These are phyloP conservation scores for Callocephalon fimbriatum DNA, from an alignment of 2,113 vertebrate genomes.

Conservation along the genomic window DNA sequence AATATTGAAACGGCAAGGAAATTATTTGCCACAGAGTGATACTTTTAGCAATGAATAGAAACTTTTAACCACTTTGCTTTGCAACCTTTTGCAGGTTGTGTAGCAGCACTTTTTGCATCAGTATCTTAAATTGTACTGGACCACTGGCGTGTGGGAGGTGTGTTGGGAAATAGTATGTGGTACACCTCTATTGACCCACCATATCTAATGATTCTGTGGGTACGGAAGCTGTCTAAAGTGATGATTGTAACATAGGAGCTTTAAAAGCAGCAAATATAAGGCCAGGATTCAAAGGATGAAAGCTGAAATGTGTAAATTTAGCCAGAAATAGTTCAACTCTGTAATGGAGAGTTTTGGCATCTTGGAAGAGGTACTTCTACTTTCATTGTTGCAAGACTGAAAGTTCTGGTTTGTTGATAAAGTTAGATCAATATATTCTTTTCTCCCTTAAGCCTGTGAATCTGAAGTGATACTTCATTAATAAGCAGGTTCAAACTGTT, in stretches of 20 bases:
- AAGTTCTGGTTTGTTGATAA: neutral
- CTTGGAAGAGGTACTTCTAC: neutral
- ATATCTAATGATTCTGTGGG: neutral
- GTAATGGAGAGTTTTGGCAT: neutral
- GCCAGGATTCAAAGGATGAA: neutral
- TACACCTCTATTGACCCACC: neutral
- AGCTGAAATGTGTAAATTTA: neutral
- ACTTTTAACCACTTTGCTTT: neutral
- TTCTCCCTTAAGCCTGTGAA: neutral
- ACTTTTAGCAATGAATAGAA: neutral
- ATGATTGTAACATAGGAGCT: neutral
- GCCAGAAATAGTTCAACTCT: neutral
- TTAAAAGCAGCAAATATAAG: neutral
- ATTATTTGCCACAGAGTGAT: neutral
- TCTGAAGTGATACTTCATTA: constrained; percentile 1
- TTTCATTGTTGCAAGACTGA: neutral
- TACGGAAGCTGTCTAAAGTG: neutral
- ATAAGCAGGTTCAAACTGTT: neutral
- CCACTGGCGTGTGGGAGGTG: neutral
- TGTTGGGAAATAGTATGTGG: neutral
- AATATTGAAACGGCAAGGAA: neutral
- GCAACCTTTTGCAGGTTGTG: neutral
- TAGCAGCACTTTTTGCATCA: neutral
- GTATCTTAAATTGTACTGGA: neutral
- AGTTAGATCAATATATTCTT: neutral